phyloP scores from a whole-genome alignment of 2,113 vertebrate genomes.

The Chlamydotis undulata region DNA sequence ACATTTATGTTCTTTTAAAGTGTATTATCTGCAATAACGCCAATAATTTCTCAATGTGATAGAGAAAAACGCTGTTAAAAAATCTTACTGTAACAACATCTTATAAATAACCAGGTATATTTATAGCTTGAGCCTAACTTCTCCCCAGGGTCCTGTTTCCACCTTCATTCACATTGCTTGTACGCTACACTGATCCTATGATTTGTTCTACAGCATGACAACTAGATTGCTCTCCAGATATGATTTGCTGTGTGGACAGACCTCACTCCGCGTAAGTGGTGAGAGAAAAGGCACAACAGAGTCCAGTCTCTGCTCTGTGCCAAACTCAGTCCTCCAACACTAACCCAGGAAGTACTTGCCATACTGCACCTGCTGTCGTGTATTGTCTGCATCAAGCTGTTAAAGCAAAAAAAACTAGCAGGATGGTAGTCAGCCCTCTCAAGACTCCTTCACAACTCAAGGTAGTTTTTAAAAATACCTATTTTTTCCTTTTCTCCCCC shows the following conservation, averaged over 20 bases:
- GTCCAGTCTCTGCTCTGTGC: not conserved
- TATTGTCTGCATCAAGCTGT: not conserved
- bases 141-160: not conserved
- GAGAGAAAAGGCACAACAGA: not conserved
- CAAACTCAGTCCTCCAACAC: not conserved
- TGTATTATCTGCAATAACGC: not conserved
- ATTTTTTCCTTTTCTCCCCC: not conserved
- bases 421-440: not conserved
- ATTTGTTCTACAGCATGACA: not conserved
- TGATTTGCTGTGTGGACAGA: not conserved
- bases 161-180: not conserved
- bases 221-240: not conserved
- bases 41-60: not conserved
- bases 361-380: not conserved
- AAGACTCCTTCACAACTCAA: not conserved
- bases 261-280: rapidly evolving
- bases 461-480: not conserved
- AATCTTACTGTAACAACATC: not conserved
- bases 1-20: not conserved
- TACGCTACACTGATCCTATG: not conserved
- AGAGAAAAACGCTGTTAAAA: not conserved
- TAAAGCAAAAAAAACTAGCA: not conserved
- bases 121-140: not conserved
- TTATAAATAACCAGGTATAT: not conserved
- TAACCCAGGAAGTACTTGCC: not conserved